Conservation (phyloP, 2,797 vertebrate genomes). For the Smutsia gigantea region DNA sequence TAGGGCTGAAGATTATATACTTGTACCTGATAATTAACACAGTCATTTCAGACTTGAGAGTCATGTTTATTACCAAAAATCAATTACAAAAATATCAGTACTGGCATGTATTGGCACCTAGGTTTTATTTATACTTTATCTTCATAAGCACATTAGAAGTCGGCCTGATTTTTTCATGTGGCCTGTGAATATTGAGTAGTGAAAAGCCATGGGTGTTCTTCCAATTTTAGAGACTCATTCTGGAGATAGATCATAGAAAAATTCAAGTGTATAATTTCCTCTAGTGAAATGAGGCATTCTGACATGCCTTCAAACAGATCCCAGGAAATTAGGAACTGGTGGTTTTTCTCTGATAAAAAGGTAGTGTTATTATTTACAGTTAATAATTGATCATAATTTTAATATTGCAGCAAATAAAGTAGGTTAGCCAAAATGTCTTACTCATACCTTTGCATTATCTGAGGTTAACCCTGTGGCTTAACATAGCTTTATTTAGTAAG, state of each 20-base stretch:
- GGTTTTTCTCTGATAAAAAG: slow-evolving; percentile 75
- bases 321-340: slow-evolving; percentile 70
- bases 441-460: slow-evolving; percentile 64
- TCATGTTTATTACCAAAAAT: slow-evolving; percentile 31
- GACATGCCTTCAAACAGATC: slow-evolving; percentile 67
- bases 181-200: slow-evolving; percentile 46
- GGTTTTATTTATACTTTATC: slow-evolving; percentile 52
- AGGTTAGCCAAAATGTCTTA: slow-evolving; percentile 59
- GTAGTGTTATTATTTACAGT: slow-evolving; percentile 76
- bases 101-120: neutral
- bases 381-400: slow-evolving; percentile 77
- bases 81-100: slow-evolving; percentile 54
- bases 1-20: neutral
- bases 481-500: slow-evolving; percentile 67
- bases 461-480: slow-evolving; percentile 59
- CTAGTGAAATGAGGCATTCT: slow-evolving; percentile 75
- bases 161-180: slow-evolving; percentile 51
- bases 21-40: slow-evolving; percentile 38
- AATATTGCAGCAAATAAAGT: slow-evolving; percentile 76
- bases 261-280: slow-evolving; percentile 76
- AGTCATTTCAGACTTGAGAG: slow-evolving; percentile 47
- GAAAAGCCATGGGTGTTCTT: slow-evolving; percentile 62
- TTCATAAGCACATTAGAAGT: slow-evolving; percentile 48
- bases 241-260: slow-evolving; percentile 76
- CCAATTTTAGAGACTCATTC: slow-evolving; percentile 80